Base-by-base conservation (phyloP, 2,797 vertebrate genomes). In the Liasis olivaceus region DNA sequence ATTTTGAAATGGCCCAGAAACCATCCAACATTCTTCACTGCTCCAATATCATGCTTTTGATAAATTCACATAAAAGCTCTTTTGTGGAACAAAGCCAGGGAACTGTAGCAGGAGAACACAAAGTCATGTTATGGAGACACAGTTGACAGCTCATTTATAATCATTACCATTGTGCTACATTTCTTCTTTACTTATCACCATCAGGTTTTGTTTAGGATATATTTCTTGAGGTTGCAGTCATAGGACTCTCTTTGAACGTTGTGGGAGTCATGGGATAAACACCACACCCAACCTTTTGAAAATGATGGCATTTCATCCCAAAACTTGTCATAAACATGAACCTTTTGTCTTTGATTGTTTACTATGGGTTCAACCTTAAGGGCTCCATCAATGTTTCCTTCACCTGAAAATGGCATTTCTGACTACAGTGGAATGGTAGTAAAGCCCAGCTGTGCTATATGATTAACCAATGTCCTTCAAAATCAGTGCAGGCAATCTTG, bases 1-100 rank as follows among this genome's bases (percentile, higher is more conserved):
- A 69, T 94, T 93, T 91, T 92, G 66, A 88, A 93, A n/a, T 47
- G 31, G 42, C 31, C 36, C 24, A 17, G 66, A 93, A 95, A 87
- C 93, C 54, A 28, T 62, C 51, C 8, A 60, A 56, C 51, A 5
- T 62, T 28, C 90, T 85, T 85, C 0, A 54, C 0, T 0, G 24
- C 14, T 47, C 58, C 31, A n/a, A 20, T 3, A 7, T 87, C 1
- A 36, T 1, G 0, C 51, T 15, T 91, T 94, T 88, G 92, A 85
- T 26, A 60, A 62, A 69, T 88, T 17, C 91, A 92, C 58, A 14
- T 92, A 11, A 26, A 9, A 31, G 28, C n/a, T 3, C 36, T 12
- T 28, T 24, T 0, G 7, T 94, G 94, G 93, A 69, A 56, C 3
- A 77, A 0, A 26, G 59, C 91, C 95, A 92, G 47, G 90, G 56